Conservation (phyloP, 2,113 vertebrate genomes). For the Caranx melampygus region DNA sequence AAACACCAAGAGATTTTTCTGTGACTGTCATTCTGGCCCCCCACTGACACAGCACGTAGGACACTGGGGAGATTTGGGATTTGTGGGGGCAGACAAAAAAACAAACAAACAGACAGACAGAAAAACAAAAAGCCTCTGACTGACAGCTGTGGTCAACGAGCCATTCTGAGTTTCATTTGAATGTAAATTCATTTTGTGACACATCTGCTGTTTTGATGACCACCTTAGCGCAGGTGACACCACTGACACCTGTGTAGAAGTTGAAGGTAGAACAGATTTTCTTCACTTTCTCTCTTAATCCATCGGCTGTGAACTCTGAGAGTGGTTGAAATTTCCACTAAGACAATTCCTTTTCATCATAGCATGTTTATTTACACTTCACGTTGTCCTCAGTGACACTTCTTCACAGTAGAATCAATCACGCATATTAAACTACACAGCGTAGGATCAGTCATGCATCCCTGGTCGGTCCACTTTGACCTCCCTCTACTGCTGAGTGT, state of each 20-base stretch:
- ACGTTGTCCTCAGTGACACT: slow-evolving; percentile 44
- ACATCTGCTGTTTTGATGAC: slow-evolving; percentile 2
- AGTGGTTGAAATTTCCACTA: background rate
- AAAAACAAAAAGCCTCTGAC: slow-evolving; percentile 13
- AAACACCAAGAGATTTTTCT: slow-evolving; percentile 29
- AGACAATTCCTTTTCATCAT: background rate
- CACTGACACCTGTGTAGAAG: background rate
- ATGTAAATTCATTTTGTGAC: background rate
- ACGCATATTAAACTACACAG: slow-evolving; percentile 17
- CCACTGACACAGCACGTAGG: slow-evolving; percentile 41
- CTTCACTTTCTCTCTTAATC: background rate
- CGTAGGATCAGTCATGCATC: slow-evolving; percentile 61
- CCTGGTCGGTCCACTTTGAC: slow-evolving; percentile 43
- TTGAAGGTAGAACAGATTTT: background rate
- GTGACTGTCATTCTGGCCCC: slow-evolving; percentile 53
- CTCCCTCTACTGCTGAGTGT: slow-evolving; percentile 55
- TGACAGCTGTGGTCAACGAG: slow-evolving; percentile 39
- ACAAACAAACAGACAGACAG: background rate
- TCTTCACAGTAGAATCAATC: slow-evolving; percentile 12
- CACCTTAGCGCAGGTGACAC: background rate
- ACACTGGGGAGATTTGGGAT: slow-evolving; percentile 43
- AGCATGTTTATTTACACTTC: slow-evolving; percentile 47
- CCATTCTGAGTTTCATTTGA: slow-evolving; percentile 24
- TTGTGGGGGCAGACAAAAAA: slow-evolving; percentile 30
- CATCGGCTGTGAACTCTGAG: background rate